A percentile compares a stretch with the other conserved stretches of the same genome.
phyloP scores from a whole-genome alignment of 1,140 invertebrate genomes.

The Steinernema khuongi region DNA sequence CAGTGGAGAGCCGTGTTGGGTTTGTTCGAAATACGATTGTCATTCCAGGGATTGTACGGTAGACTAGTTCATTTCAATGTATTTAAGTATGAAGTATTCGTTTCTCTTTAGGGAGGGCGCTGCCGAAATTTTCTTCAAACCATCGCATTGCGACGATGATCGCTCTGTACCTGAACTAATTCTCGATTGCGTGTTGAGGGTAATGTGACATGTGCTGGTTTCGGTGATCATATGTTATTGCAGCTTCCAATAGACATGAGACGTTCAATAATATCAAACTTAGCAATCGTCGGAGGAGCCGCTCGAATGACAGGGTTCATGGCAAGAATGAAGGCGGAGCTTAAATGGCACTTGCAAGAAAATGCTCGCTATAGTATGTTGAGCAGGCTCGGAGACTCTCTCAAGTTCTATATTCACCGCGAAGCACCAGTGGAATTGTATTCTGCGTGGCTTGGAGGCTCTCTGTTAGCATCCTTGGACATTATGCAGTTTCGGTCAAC shows the following conservation, averaged over 20 bases:
- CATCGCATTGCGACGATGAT: background rate
- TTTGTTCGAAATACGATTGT: conserved; percentile 36
- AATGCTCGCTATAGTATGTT: conserved; percentile 14
- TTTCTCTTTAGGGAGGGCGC: conserved; percentile 28
- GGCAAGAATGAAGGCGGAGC: conserved; percentile 4
- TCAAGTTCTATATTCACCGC: conserved; percentile 34
- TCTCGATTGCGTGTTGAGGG: conserved; percentile 32
- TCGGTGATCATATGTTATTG: conserved; percentile 27
- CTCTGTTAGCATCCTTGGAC: conserved; percentile 33
- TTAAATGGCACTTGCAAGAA: background rate
- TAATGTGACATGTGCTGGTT: conserved; percentile 14
- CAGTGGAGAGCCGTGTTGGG: conserved; percentile 28
- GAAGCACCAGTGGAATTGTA: conserved; percentile 29
- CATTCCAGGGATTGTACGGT: conserved; percentile 37
- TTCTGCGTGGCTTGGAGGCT: conserved; percentile 39
- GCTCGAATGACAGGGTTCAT: conserved; percentile 37
- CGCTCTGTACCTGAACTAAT: conserved; percentile 39
- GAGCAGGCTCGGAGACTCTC: conserved; percentile 20
- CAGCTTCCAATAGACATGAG: conserved; percentile 38
- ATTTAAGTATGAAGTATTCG: background rate
- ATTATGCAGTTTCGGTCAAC: conserved; percentile 28
- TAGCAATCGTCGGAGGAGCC: conserved; percentile 35
- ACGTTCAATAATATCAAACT: conserved; percentile 32
- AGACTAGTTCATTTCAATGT: conserved; percentile 18
- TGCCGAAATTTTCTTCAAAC: conserved; percentile 38